Evolutionary conservation across 2,888 invertebrate genomes (phyloP), one percentile per base, ranked within the genome.

Genomic region (Globia sparganii): DNA sequence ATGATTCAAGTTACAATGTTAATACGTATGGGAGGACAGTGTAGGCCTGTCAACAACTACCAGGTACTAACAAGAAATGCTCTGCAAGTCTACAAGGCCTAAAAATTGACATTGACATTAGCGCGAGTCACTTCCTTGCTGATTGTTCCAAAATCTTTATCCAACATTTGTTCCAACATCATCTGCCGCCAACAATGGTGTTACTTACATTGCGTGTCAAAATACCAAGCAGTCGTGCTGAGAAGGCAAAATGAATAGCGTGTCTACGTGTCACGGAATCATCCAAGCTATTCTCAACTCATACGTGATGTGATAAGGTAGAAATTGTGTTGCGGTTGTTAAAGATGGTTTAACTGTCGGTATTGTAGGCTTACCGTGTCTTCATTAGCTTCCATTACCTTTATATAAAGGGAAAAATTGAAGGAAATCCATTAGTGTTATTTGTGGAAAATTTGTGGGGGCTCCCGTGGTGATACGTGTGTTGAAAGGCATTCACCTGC

Each of bases 401-500:
- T 61, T 65, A 75, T 62, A 67, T 74, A 78, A 77, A 78, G 72
- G 66, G 74, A 86, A 85, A 86, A 86, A 84, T 75, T 75, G 13
- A 75, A 83, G 75, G 76, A 72, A 86, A 86, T 86, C 84, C 78
- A 85, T 85, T 85, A 86, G 73, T 59, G 72, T 86, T 86, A 83
- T 76, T 72, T 74, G 58, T 37, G 78, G 62, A 69, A 62, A 68
- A 74, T 83, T 73, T 46, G 56, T 71, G 18, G 13, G 18, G 18
- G 40, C 43, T 66, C 28, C 21, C 43, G 49, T 37, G 34, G 62
- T 71, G 56, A 56, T 71, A 65, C 62, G 72, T 80, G 70, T 49
- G 34, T 28, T 4, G 28, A 21, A n/a, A 46, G 37, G 2, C 2
- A n/a, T 43, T 83, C 15, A 28, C 25, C 28, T 56, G 31, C n/a